A percentile compares a stretch with the other conserved stretches of the same genome.
These are phyloP conservation scores for Bhutanitis thaidina DNA, from an alignment of 2,888 invertebrate species.

Conservation along the genomic window DNA sequence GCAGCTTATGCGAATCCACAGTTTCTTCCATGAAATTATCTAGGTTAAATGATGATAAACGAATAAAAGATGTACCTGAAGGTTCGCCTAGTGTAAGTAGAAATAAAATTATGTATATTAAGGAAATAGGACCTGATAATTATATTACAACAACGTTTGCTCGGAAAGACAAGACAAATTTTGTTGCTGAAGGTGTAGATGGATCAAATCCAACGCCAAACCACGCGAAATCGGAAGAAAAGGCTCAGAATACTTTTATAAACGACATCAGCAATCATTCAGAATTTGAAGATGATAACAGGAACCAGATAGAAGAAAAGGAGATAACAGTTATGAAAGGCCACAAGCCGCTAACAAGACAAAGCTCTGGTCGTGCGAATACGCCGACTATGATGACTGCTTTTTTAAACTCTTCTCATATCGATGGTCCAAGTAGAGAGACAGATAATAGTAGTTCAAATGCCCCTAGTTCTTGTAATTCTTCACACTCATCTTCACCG, in stretches of 20 bases:
- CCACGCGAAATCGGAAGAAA: conserved; percentile 69
- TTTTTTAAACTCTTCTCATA: conserved; percentile 66
- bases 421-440: conserved; percentile 50
- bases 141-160: conserved; percentile 84
- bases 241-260: conserved; percentile 68
- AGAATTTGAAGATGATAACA: conserved; percentile 74
- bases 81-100: conserved; percentile 64
- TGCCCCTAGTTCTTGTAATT: conserved; percentile 63
- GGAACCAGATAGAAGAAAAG: conserved; percentile 73
- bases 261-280: conserved; percentile 71
- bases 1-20: conserved; percentile 78
- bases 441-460: conserved; percentile 52
- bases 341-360: conserved; percentile 85
- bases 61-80: conserved; percentile 65
- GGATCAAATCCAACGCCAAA: conserved; percentile 58
- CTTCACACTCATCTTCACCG: conserved; percentile 66
- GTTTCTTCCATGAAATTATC: conserved; percentile 74
- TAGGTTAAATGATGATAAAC: conserved; percentile 66
- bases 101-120: conserved; percentile 80
- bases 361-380: conserved; percentile 80
- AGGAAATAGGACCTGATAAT: conserved; percentile 86
- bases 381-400: conserved; percentile 74
- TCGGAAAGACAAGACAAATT: conserved; percentile 61
- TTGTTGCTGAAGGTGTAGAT: conserved; percentile 48
- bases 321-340: conserved; percentile 75